Base-by-base conservation (phyloP, 1,140 invertebrate species). In the Pristionchus pacificus region DNA sequence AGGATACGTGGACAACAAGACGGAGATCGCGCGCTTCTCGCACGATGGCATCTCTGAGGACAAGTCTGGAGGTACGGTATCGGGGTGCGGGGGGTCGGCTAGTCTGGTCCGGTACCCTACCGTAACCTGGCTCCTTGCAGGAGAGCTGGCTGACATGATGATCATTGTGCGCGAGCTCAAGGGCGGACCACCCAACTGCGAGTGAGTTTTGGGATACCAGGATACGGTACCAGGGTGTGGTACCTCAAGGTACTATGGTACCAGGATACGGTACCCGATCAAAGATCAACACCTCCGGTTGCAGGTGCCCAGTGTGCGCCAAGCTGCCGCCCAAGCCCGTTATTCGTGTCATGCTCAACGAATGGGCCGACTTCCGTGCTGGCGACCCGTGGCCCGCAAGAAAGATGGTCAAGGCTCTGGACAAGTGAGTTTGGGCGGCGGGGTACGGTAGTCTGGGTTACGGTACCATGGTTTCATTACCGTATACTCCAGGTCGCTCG, bases 1-100 rank as follows among this genome's bases (percentile, higher is more conserved):
- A 49, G 38, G 78, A n/a, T 79, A 68, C 69, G 30, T 79, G 15
- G 77, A 79, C 60, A 80, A 79, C 68, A 75, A 75, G 69, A 79
- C 79, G 14, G 79, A 79, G 60, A 57, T 77, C 1, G 78, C 79
- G 32, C 32, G 58, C 10, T 79, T 79, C 72, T 74, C 71, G 24
- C 65, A 69, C 30, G 72, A 81, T 57, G 70, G 70, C 32, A 66
- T 64, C 28, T 65, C 70, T 15, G 68, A 69, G 33, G 29, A 81
- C 28, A 32, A 81, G 29, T 30, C 25, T 33, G 76, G 71, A 28
- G 30, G 30, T 1, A n/a, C n/a, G n/a, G n/a, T n/a, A n/a, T n/a
- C n/a, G n/a, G n/a, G n/a, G n/a, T n/a, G n/a, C n/a, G n/a, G n/a
- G n/a, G n/a, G n/a, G n/a, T n/a, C n/a, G n/a, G n/a, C n/a, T n/a